phyloP scores from a whole-genome alignment of 2,888 invertebrate species.

The Vesta saturnalis region DNA sequence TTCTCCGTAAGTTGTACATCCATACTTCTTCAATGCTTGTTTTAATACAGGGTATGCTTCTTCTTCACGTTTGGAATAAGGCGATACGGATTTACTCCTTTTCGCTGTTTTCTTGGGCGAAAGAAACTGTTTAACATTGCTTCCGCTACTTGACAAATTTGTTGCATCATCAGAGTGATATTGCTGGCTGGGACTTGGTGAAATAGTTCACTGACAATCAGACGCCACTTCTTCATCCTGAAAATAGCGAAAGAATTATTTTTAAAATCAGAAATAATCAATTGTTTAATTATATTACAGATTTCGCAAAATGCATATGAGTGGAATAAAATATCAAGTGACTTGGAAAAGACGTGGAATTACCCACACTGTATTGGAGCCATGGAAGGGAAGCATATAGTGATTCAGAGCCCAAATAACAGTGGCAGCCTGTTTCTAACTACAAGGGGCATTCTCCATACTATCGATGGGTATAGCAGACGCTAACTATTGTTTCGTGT shows the following conservation, averaged over 20 bases:
- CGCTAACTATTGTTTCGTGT: neutral
- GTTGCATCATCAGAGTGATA: no score
- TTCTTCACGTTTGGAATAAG: slow-evolving; percentile 3
- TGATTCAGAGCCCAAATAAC: neutral
- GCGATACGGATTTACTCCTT: neutral
- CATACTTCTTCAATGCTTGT: slow-evolving; percentile 2
- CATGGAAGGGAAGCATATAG: neutral
- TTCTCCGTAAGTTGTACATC: neutral
- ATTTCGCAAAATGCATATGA: neutral
- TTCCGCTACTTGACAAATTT: no score
- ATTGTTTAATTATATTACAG: neutral
- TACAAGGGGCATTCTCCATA: neutral
- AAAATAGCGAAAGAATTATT: neutral
- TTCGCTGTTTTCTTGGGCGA: neutral
- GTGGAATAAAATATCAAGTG: neutral
- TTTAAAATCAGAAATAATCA: neutral
- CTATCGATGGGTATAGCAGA: neutral
- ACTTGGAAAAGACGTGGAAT: slow-evolving; percentile 7
- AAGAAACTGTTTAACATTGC: neutral
- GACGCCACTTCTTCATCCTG: no score
- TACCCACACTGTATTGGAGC: slow-evolving; percentile 14
- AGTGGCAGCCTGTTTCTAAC: neutral
- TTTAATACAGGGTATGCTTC: neutral
- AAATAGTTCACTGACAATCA: neutral
- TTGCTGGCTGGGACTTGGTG: neutral